Evolutionary conservation across 2,797 vertebrate species (phyloP).

Genomic region (Percopsis omiscomaycus): DNA sequence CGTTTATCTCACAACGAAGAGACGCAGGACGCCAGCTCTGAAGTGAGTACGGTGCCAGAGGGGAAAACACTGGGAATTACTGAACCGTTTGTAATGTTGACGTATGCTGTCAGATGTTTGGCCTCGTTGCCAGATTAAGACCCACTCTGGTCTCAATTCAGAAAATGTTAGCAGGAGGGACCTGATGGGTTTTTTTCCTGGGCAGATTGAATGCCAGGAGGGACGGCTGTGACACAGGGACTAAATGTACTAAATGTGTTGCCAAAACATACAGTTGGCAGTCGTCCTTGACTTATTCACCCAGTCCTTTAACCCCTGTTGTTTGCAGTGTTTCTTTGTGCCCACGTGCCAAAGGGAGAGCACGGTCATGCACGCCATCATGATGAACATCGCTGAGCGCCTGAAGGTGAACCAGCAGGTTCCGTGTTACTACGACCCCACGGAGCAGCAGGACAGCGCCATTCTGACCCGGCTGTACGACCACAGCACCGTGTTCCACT

Average conservation of each 20-base stretch:
- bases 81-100: conserved; percentile 58
- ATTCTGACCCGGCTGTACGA: conserved; percentile 89
- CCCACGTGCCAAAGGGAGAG: conserved; percentile 91
- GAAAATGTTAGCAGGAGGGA: conserved; percentile 35
- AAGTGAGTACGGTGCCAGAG: conserved; percentile 78
- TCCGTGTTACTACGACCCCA: conserved; percentile 87
- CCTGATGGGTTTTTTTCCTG: conserved; percentile 25
- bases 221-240: conserved; percentile 3
- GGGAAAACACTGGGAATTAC: conserved; percentile 48
- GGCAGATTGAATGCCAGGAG: conserved; percentile 17
- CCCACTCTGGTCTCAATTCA: conserved; percentile 18
- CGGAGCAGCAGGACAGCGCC: conserved; percentile 83
- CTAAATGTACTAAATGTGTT: neutral
- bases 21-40: conserved; percentile 87
- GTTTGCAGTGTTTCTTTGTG: conserved; percentile 89
- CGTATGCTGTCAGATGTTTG: conserved; percentile 48
- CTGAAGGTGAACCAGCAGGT: conserved; percentile 86
- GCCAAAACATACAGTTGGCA: neutral
- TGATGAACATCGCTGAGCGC: conserved; percentile 87
- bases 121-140: conserved; percentile 34
- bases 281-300: conserved; percentile 24
- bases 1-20: conserved; percentile 92
- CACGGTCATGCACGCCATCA: conserved; percentile 78
- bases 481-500: conserved; percentile 83
- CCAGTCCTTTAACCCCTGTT: conserved; percentile 22